Evolutionary conservation across 2,113 vertebrate species (phyloP).

Genomic region (Rhegmatorhina hoffmannsi): DNA sequence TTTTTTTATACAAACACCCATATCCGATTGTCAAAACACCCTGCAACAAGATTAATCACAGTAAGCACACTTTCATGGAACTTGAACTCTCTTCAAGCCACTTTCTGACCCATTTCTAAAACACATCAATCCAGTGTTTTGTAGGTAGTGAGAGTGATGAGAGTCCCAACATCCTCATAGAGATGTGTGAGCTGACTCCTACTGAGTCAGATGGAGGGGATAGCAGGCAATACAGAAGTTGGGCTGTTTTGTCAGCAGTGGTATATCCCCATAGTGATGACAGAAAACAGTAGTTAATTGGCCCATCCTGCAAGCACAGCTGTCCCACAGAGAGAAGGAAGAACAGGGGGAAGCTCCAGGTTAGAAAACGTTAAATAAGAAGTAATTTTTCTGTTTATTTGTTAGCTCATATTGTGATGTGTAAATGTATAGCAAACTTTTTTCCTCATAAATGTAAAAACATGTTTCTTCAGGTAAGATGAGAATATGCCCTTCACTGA

Average conservation of each 20-base stretch:
- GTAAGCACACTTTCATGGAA: background rate
- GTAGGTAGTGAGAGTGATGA: background rate
- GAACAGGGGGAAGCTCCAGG: background rate
- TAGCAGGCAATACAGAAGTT: accelerated
- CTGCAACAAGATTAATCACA: background rate
- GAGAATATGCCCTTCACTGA: background rate
- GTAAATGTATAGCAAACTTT: background rate
- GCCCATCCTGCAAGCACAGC: background rate
- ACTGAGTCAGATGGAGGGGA: background rate
- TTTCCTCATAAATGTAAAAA: background rate
- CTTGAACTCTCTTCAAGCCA: background rate
- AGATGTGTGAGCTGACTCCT: background rate
- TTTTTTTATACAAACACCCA: background rate
- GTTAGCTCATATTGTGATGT: background rate
- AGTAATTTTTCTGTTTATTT: background rate
- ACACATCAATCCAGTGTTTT: background rate
- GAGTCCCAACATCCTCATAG: background rate
- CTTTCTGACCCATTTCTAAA: background rate
- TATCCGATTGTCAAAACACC: background rate
- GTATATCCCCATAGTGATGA: background rate
- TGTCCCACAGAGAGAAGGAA: background rate
- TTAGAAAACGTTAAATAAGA: background rate
- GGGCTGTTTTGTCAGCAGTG: background rate
- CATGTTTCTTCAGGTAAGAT: background rate
- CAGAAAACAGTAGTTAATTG: background rate